Conservation (phyloP, 2,888 invertebrate genomes). For the Eupithecia subfuscata region DNA sequence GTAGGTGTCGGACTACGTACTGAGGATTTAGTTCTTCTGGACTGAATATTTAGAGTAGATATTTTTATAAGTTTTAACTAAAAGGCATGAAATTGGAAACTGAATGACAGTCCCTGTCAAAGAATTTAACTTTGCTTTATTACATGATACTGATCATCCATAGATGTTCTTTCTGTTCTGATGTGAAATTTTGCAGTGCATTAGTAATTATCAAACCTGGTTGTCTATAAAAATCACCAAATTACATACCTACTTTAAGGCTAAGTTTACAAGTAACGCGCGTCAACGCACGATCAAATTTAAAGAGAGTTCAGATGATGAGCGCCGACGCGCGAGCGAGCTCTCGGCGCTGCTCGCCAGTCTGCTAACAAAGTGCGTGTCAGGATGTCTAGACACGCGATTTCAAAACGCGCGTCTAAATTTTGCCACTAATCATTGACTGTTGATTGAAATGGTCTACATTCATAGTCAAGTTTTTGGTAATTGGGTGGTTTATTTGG, state of each 20-base stretch:
- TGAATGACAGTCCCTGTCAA: neutral
- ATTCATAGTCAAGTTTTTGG: neutral
- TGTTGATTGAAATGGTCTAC: neutral
- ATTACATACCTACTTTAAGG: no score
- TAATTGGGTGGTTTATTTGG: neutral
- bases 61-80: conserved; percentile 2
- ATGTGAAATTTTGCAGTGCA: neutral
- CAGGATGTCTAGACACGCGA: neutral
- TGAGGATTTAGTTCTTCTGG: neutral
- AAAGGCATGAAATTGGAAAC: neutral
- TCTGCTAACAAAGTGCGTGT: neutral
- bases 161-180: neutral
- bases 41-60: conserved; percentile 1
- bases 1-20: neutral
- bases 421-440: neutral
- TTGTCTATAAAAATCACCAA: no score
- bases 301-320: neutral
- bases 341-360: neutral
- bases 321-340: neutral
- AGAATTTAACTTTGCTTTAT: neutral
- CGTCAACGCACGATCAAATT: neutral
- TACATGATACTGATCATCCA: neutral
- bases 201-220: neutral
- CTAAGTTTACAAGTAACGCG: no score
- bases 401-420: no score